A percentile compares a stretch with the other conserved stretches of the same genome.
These are phyloP conservation scores for Paratrypauchen microcephalus DNA, from an alignment of 2,797 vertebrate genomes.

Conservation along the genomic window DNA sequence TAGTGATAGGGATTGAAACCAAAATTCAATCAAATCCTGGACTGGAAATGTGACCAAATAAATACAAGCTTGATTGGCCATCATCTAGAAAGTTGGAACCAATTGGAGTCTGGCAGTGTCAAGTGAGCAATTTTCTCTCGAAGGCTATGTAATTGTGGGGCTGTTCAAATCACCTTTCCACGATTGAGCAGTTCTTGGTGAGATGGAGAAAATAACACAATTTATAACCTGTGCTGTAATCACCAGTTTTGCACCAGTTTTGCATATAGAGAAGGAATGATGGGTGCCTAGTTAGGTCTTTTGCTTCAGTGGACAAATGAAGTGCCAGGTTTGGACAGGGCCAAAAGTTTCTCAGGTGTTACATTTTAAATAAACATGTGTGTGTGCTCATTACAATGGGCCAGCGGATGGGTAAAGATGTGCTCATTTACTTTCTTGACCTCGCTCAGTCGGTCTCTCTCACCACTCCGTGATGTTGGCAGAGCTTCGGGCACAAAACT, in stretches of 20 bases:
- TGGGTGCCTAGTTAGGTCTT: conserved; percentile 39
- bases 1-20: conserved; percentile 49
- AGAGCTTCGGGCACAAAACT: conserved; percentile 79
- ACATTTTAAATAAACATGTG: conserved; percentile 59
- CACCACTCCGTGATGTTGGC: conserved; percentile 65
- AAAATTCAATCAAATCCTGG: conserved; percentile 63
- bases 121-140: conserved; percentile 64
- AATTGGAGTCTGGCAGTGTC: conserved; percentile 63
- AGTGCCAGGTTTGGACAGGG: conserved; percentile 44
- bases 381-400: conserved; percentile 43
- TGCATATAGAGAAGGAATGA: conserved; percentile 54
- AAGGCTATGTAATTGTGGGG: conserved; percentile 63
- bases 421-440: conserved; percentile 57
- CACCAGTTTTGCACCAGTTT: conserved; percentile 61
- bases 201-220: conserved; percentile 68
- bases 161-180: conserved; percentile 62
- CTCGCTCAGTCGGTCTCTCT: conserved; percentile 33
- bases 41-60: conserved; percentile 63
- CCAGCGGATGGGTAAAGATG: conserved; percentile 54
- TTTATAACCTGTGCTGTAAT: conserved; percentile 68
- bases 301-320: conserved; percentile 51
- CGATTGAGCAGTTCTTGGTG: conserved; percentile 58
- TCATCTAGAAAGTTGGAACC: conserved; percentile 63
- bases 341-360: conserved; percentile 59
- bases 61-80: conserved; percentile 66